Evolutionary conservation across 2,113 vertebrate genomes (phyloP).

Genomic region (Platichthys flesus): DNA sequence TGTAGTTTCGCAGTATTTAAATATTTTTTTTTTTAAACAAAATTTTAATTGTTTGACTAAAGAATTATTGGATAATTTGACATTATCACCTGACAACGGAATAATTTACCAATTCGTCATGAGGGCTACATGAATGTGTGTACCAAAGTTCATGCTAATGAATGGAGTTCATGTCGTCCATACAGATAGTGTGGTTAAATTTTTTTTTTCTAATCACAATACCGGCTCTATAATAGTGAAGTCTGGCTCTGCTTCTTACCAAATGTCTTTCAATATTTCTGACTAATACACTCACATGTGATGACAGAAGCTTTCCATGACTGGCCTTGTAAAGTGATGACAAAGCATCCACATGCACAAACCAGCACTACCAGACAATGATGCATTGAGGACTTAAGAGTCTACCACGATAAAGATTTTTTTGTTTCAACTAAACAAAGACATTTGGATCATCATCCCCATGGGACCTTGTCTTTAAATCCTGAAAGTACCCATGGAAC

Average conservation of each 20-base stretch:
- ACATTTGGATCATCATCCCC: constrained; percentile 27
- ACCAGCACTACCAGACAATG: neutral
- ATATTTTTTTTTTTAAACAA: too few relatives aligned
- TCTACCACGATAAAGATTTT: constrained; percentile 13
- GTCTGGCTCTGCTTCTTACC: neutral
- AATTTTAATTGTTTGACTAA: too few relatives aligned
- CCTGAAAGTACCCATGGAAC: constrained; percentile 45
- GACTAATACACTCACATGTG: constrained; percentile 4
- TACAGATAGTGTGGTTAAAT: too few relatives aligned
- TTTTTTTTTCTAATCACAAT: neutral
- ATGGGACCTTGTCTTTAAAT: constrained; percentile 38
- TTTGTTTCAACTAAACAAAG: constrained; percentile 22
- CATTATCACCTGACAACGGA: too few relatives aligned
- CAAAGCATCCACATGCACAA: constrained; percentile 1
- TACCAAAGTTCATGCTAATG: too few relatives aligned
- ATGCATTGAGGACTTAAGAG: constrained; percentile 10
- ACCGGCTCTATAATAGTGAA: neutral
- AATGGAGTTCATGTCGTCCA: neutral
- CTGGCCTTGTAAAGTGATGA: neutral
- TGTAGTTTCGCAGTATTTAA: too few relatives aligned
- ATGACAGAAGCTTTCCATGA: constrained; percentile 34
- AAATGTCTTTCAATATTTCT: constrained; percentile 4
- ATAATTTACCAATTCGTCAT: too few relatives aligned
- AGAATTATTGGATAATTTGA: too few relatives aligned
- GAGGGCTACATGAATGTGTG: too few relatives aligned